phyloP scores from a whole-genome alignment of 2,888 invertebrate species.

The Luperina testacea region DNA sequence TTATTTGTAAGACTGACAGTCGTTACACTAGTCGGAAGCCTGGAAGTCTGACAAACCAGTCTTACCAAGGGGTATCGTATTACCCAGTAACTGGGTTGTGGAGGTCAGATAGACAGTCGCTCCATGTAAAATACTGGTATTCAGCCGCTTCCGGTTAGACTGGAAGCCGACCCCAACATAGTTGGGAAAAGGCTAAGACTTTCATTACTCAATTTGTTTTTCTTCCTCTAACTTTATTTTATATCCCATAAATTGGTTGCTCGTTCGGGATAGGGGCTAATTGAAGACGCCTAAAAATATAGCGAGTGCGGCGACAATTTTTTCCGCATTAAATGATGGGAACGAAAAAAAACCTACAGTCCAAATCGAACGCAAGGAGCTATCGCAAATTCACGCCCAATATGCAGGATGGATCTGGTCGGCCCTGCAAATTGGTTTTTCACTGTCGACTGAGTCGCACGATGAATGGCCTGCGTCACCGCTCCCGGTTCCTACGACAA shows the following conservation, averaged over 20 bases:
- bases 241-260: background rate
- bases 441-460: conserved; percentile 41
- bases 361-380: background rate
- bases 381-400: conserved; percentile 29
- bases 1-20: background rate
- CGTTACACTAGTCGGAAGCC: too few relatives aligned
- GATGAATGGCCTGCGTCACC: conserved; percentile 43
- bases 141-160: too few relatives aligned
- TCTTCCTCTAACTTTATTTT: too few relatives aligned
- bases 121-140: too few relatives aligned
- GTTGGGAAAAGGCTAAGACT: too few relatives aligned
- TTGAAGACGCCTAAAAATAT: background rate
- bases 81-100: too few relatives aligned
- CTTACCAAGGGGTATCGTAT: too few relatives aligned
- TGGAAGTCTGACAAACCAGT: too few relatives aligned
- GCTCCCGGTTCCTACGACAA: conserved; percentile 55
- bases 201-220: too few relatives aligned
- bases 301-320: background rate
- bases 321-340: background rate
- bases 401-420: conserved; percentile 28
- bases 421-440: conserved; percentile 40
- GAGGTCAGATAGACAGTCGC: too few relatives aligned
- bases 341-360: conserved; percentile 5
- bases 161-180: too few relatives aligned
- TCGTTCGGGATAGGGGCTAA: too few relatives aligned